phyloP scores from a whole-genome alignment of 2,113 vertebrate genomes.

The Cichladusa arquata region DNA sequence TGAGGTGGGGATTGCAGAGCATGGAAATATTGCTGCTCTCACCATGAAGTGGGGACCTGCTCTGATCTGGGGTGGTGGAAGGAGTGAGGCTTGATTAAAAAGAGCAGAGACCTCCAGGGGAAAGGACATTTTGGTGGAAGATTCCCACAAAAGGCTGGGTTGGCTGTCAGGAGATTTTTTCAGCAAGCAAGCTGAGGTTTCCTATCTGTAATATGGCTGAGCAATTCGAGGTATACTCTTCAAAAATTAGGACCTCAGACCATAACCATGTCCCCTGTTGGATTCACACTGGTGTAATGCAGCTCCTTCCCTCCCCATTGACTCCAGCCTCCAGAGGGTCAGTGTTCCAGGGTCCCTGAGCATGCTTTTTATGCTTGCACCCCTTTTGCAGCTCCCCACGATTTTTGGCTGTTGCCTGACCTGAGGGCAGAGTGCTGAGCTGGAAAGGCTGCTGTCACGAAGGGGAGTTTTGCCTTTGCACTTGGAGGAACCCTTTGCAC shows the following conservation, averaged over 20 bases:
- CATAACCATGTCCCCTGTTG: not conserved
- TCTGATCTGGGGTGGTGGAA: not conserved
- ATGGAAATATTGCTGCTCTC: not conserved
- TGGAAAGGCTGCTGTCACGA: rapidly evolving
- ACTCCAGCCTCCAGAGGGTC: not conserved
- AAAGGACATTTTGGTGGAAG: not conserved
- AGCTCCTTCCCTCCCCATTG: not conserved
- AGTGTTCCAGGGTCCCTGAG: not conserved
- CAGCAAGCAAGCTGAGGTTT: not conserved
- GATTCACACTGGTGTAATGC: rapidly evolving
- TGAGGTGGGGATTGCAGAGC: not conserved
- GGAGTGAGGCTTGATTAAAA: not conserved
- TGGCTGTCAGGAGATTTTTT: not conserved
- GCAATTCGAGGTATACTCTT: not conserved
- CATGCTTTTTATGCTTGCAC: rapidly evolving
- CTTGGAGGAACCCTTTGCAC: rapidly evolving
- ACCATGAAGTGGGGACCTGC: not conserved
- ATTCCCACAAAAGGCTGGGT: not conserved
- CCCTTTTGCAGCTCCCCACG: rapidly evolving
- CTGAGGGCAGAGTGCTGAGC: not conserved
- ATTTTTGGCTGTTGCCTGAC: not conserved
- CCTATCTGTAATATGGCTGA: not conserved
- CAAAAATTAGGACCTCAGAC: not conserved
- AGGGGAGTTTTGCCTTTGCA: not conserved
- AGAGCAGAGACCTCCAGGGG: not conserved